Evolutionary conservation across 2,797 vertebrate genomes (phyloP).

Genomic region (Melanogrammus aeglefinus): DNA sequence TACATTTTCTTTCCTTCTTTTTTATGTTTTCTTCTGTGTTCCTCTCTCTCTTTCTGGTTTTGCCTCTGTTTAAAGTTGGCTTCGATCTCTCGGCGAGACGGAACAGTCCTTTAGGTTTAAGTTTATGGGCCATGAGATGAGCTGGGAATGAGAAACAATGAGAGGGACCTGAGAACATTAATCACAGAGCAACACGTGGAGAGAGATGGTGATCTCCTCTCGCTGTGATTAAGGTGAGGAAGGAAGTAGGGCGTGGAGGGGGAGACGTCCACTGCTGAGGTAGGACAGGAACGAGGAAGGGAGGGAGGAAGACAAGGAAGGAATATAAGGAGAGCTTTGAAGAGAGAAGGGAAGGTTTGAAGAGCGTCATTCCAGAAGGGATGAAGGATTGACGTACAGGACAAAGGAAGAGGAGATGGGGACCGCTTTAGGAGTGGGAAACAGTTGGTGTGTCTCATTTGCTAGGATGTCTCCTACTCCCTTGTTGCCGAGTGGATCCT

Average conservation of each 20-base stretch:
- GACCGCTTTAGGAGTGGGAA: neutral
- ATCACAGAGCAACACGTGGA: slow-evolving; percentile 77
- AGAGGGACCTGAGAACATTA: slow-evolving; percentile 75
- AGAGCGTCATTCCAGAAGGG: neutral
- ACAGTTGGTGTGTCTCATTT: too few species aligned
- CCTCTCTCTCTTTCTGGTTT: slow-evolving; percentile 4
- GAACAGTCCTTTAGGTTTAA: slow-evolving; percentile 90
- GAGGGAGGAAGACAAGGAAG: neutral
- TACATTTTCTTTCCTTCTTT: slow-evolving; percentile 16
- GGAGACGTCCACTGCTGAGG: neutral
- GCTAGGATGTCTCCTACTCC: too few species aligned
- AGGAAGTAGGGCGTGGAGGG: neutral
- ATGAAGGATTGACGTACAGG: neutral
- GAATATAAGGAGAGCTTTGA: neutral
- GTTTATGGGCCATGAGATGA: slow-evolving; percentile 99
- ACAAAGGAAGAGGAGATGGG: neutral
- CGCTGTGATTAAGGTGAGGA: slow-evolving; percentile 58
- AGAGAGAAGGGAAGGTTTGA: neutral
- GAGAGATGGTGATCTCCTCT: slow-evolving; percentile 69
- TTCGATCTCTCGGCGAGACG: slow-evolving; percentile 59
- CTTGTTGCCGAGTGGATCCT: too few species aligned
- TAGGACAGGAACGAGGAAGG: neutral
- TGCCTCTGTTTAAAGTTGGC: neutral
- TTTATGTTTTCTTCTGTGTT: slow-evolving; percentile 5
- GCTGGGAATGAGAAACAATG: slow-evolving; percentile 87